Base-by-base conservation (phyloP, 92 coral and sea anemone species). In the Heteractis magnifica region DNA sequence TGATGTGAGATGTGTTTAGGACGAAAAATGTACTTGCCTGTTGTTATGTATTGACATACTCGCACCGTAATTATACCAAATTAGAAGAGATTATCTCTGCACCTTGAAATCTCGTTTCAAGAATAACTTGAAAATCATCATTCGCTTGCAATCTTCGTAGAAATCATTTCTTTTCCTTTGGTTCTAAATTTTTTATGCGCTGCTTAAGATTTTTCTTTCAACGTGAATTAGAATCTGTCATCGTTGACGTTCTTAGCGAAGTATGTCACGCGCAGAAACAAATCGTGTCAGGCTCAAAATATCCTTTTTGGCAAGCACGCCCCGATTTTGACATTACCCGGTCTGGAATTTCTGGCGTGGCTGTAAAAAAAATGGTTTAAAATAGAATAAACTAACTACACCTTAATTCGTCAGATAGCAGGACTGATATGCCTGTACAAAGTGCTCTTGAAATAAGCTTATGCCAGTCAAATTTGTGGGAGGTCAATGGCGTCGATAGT, bases 311-410 rank as follows among this genome's bases (percentile, higher is more conserved):
- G 58, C 58, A 53, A 20, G 3, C 20, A 4, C 73, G 73, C 14
- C 73, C 73, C 49, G 44, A 26, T 26, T 26, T 26, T 68, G 73
- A 68, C 73, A 68, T 68, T 26, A 12, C 58, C 58, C 10, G 70
- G 14, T 68, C 73, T 23, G 73, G 73, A 8, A 68, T 68, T 26
- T 16, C 18, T 20, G 59, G 48, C 49, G 59, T 52, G 79, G 10
- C n/a, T 49, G 13, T 50, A 19, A 9, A 52, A 51, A 18, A 34
- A 20, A 51, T 11, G 9, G 8, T 51, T 76, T 50, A 52, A 52
- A 76, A 76, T 76, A 51, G 79, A 76, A 19, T 76, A 76, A 76
- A 76, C 79, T 50, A 6, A 52, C 60, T 65, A 13, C 58, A 65
- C 71, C 75, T 79, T 60, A 50, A 79, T 14, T 14, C 75, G 52